phyloP scores from a whole-genome alignment of 2,888 invertebrate genomes.

The Melinopterus prodromus region DNA sequence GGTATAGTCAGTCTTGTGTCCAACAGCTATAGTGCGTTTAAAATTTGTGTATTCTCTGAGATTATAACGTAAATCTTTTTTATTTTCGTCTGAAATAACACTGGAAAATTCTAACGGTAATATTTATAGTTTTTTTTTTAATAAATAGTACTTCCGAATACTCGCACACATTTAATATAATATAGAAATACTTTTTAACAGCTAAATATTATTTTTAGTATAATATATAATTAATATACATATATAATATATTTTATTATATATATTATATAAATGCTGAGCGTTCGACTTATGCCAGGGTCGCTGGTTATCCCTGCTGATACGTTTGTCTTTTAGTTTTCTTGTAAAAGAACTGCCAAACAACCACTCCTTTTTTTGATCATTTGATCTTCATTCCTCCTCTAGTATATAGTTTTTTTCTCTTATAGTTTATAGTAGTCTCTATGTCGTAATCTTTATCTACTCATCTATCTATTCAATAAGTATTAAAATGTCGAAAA shows the following conservation, averaged over 20 bases:
- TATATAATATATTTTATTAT: constrained; percentile 51
- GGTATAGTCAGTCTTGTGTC: constrained; percentile 47
- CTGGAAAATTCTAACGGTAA: constrained; percentile 54
- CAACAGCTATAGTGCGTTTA: constrained; percentile 56
- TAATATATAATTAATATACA: constrained; percentile 48
- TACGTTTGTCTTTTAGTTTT: constrained; percentile 46
- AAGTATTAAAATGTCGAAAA: constrained; percentile 36
- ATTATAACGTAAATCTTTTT: constrained; percentile 52
- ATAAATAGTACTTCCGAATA: constrained; percentile 30
- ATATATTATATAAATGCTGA: constrained; percentile 57
- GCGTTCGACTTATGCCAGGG: constrained; percentile 59
- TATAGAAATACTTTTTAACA: constrained; percentile 60
- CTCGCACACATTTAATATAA: constrained; percentile 55
- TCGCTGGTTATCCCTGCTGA: constrained; percentile 59
- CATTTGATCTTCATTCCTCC: not conserved
- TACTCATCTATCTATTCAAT: constrained; percentile 29
- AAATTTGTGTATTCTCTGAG: constrained; percentile 44
- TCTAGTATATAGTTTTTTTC: constrained; percentile 15
- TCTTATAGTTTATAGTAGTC: constrained; percentile 14
- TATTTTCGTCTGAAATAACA: constrained; percentile 4
- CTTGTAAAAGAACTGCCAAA: not conserved
- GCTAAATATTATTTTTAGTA: constrained; percentile 55
- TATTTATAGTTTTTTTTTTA: constrained; percentile 25
- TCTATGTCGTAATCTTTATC: constrained; percentile 26
- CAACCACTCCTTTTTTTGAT: not conserved